phyloP scores from a whole-genome alignment of 1,140 invertebrate genomes.

The Globodera ellingtonae region DNA sequence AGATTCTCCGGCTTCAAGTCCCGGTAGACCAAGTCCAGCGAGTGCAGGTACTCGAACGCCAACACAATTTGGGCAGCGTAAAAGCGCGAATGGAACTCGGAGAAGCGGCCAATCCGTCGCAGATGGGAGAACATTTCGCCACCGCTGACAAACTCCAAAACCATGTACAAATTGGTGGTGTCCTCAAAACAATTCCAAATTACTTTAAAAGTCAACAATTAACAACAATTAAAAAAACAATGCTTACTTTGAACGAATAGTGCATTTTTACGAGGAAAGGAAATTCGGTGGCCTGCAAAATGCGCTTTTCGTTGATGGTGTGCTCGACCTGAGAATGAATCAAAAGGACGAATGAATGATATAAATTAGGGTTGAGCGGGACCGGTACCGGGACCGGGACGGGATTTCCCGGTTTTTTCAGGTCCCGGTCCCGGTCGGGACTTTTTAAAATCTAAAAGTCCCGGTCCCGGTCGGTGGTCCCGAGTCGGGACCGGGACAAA shows the following conservation, averaged over 20 bases:
- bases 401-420: too few species aligned
- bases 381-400: too few species aligned
- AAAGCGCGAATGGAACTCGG: constrained; percentile 94
- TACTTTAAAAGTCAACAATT: background rate
- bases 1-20: constrained; percentile 97
- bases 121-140: constrained; percentile 81
- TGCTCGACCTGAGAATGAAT: constrained; percentile 78
- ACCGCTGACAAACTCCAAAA: constrained; percentile 78
- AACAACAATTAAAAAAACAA: too few species aligned
- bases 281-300: constrained; percentile 93
- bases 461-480: too few species aligned
- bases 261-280: constrained; percentile 93
- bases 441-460: too few species aligned
- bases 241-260: constrained; percentile 84
- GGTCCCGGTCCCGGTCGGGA: too few species aligned
- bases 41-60: constrained; percentile 98
- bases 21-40: constrained; percentile 96
- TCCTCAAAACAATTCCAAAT: constrained; percentile 69
- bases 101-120: constrained; percentile 74
- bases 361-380: too few species aligned
- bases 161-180: constrained; percentile 79
- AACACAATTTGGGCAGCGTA: constrained; percentile 99
- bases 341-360: background rate
- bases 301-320: constrained; percentile 94
- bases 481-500: too few species aligned